phyloP scores from a whole-genome alignment of 2,113 vertebrate species.

The Panurus biarmicus region DNA sequence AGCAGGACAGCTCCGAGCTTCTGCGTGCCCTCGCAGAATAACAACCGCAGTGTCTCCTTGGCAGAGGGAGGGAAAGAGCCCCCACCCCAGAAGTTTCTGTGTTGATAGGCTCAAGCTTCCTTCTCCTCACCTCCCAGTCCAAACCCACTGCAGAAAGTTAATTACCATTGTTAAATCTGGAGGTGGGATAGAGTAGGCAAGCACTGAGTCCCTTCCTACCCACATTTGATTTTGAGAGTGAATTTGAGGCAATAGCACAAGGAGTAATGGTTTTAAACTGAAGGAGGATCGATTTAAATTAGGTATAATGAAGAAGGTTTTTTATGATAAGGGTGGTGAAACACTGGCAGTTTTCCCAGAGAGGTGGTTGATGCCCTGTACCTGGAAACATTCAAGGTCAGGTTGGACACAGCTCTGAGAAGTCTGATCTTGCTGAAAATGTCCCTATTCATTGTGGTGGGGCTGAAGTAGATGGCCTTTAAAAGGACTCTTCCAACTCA shows the following conservation, averaged over 20 bases:
- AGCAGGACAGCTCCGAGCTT: not conserved
- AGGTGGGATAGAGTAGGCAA: not conserved
- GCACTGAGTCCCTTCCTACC: not conserved
- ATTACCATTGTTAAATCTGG: not conserved
- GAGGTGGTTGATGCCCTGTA: not conserved
- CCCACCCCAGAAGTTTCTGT: not conserved
- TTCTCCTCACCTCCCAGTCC: not conserved
- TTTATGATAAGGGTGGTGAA: not conserved
- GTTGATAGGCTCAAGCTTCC: not conserved
- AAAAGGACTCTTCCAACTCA: not conserved
- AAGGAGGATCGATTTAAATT: not conserved
- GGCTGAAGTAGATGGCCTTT: not conserved
- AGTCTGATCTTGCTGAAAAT: not conserved
- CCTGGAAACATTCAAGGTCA: not conserved
- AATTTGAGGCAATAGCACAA: not conserved
- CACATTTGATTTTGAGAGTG: not conserved
- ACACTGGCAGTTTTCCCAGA: not conserved
- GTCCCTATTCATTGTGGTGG: not conserved
- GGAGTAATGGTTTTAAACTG: not conserved
- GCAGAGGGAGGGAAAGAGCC: not conserved
- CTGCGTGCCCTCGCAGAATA: not conserved
- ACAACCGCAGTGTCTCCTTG: fast-evolving
- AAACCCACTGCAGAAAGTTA: not conserved
- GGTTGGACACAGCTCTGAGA: not conserved
- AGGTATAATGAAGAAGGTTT: not conserved